These are phyloP conservation scores for Zophobas morio DNA, from an alignment of 1,140 invertebrate genomes.

Conservation along the genomic window DNA sequence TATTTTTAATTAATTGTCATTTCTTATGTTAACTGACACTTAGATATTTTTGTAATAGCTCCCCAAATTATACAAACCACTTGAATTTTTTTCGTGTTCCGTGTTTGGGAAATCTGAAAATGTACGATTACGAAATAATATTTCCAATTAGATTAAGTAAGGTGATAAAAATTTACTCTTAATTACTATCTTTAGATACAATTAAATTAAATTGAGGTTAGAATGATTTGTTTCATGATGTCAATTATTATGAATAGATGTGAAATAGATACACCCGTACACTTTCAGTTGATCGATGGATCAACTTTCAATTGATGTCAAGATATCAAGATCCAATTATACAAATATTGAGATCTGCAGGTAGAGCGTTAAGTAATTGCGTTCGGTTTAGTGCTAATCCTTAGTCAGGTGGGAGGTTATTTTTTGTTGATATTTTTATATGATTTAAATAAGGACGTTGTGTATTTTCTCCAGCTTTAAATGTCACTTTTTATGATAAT, in stretches of 20 bases:
- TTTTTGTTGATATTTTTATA: too few species aligned
- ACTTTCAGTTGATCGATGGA: conserved; percentile 41
- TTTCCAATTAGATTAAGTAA: conserved; percentile 21
- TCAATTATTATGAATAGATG: conserved; percentile 33
- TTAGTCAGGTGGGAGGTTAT: neutral
- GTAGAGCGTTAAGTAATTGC: conserved; percentile 8
- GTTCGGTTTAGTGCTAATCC: neutral
- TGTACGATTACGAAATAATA: conserved; percentile 24
- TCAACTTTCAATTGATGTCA: conserved; percentile 26
- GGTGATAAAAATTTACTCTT: conserved; percentile 27
- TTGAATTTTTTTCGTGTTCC: conserved; percentile 21
- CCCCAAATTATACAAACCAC: neutral
- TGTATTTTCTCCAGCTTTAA: too few species aligned
- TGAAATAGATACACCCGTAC: conserved; percentile 30
- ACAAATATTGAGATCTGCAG: conserved; percentile 26
- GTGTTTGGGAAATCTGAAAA: conserved; percentile 32
- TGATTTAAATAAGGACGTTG: too few species aligned
- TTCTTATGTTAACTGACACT: conserved; percentile 11
- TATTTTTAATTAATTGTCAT: conserved; percentile 30
- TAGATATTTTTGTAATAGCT: conserved; percentile 26
- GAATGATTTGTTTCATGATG: conserved; percentile 30
- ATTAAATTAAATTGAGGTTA: conserved; percentile 28
- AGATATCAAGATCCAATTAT: conserved; percentile 34
- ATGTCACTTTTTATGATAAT: too few species aligned
- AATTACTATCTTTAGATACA: conserved; percentile 16